Conservation (phyloP, 2,888 invertebrate genomes). For the Heliconius aoede region DNA sequence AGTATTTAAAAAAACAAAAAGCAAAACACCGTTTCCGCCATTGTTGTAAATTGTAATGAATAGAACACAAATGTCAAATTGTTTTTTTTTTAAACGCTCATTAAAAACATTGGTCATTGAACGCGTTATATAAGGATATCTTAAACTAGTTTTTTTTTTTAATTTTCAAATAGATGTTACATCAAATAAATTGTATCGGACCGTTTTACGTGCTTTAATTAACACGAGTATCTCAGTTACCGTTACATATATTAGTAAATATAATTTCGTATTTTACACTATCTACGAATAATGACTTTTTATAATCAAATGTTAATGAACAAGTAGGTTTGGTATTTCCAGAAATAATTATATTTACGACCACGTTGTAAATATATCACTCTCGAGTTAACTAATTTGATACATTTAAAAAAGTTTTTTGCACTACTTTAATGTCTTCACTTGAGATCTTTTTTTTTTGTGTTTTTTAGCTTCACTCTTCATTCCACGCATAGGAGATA, state of each 20-base stretch:
- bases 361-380: conserved; percentile 23
- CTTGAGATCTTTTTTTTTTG: not conserved
- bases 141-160: conserved; percentile 44
- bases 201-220: conserved; percentile 36
- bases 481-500: too few relatives aligned
- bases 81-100: conserved; percentile 23
- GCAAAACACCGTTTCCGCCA: conserved; percentile 22
- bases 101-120: conserved; percentile 36
- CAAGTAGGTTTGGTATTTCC: conserved; percentile 34
- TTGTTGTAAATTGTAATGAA: conserved; percentile 34
- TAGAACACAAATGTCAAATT: conserved; percentile 25
- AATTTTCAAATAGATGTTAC: conserved; percentile 31
- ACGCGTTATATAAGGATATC: conserved; percentile 33
- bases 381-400: conserved; percentile 24
- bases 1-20: conserved; percentile 1
- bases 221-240: conserved; percentile 32
- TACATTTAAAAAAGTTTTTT: not conserved
- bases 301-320: conserved; percentile 37
- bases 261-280: conserved; percentile 35
- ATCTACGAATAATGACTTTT: conserved; percentile 35
- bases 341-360: conserved; percentile 39
- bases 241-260: conserved; percentile 37
- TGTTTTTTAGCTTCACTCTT: too few relatives aligned
- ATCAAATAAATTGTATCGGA: conserved; percentile 39
- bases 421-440: too few relatives aligned